These are phyloP conservation scores for Pectinophora gossypiella DNA, from an alignment of 1,140 invertebrate genomes.

Conservation along the genomic window DNA sequence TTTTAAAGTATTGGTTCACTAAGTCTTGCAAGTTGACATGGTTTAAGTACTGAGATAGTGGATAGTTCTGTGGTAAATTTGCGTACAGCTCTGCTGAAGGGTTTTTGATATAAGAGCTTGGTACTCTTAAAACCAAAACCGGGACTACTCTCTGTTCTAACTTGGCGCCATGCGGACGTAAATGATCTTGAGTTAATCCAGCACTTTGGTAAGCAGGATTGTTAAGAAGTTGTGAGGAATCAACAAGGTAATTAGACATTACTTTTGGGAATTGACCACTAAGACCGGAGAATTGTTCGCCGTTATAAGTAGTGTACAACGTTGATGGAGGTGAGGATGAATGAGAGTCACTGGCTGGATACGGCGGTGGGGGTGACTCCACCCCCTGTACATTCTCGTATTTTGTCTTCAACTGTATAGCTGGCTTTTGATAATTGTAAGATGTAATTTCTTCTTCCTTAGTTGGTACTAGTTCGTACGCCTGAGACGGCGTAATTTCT, in stretches of 20 bases:
- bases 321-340: slow-evolving; percentile 36
- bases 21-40: slow-evolving; percentile 71
- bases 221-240: slow-evolving; percentile 57
- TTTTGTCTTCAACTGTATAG: slow-evolving; percentile 38
- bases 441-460: slow-evolving; percentile 44
- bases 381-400: slow-evolving; percentile 38
- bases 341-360: slow-evolving; percentile 12
- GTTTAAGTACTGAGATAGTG: slow-evolving; percentile 71
- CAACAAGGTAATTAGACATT: slow-evolving; percentile 68
- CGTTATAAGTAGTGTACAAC: slow-evolving; percentile 70
- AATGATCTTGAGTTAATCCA: slow-evolving; percentile 53
- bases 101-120: slow-evolving; percentile 74
- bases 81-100: slow-evolving; percentile 72
- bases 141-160: slow-evolving; percentile 68
- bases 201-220: slow-evolving; percentile 64
- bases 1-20: slow-evolving; percentile 65
- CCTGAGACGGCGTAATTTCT: slow-evolving; percentile 69
- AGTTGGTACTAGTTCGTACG: slow-evolving; percentile 63
- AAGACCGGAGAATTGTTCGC: slow-evolving; percentile 57
- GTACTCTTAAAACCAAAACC: slow-evolving; percentile 75
- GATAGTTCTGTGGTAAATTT: slow-evolving; percentile 74
- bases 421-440: slow-evolving; percentile 46
- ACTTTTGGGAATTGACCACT: slow-evolving; percentile 68
- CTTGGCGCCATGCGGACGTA: slow-evolving; percentile 44
- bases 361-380: slow-evolving; percentile 30